Conservation (phyloP, 92 coral and sea anemone species). For the Heteractis magnifica region DNA sequence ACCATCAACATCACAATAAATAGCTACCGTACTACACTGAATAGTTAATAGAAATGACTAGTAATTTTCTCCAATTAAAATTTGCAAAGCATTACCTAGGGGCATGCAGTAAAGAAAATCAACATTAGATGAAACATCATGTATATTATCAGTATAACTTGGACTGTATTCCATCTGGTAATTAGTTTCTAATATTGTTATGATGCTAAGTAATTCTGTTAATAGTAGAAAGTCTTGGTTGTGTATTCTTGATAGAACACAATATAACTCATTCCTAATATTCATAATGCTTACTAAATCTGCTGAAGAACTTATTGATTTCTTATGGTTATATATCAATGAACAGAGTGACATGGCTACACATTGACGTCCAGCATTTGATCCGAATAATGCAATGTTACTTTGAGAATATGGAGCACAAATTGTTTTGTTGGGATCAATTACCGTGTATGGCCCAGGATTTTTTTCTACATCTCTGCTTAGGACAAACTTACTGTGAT, state of each 20-base stretch:
- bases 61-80: background rate
- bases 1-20: slow-evolving; percentile 8
- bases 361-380: too few relatives aligned
- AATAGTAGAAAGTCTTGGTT: slow-evolving; percentile 31
- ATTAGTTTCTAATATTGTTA: slow-evolving; percentile 18
- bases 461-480: too few relatives aligned
- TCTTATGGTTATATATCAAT: slow-evolving; percentile 34
- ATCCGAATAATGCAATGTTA: too few relatives aligned
- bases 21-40: slow-evolving; percentile 10
- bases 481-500: too few relatives aligned
- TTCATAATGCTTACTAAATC: too few relatives aligned
- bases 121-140: background rate
- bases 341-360: slow-evolving; percentile 38
- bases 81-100: slow-evolving; percentile 12
- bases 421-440: too few relatives aligned
- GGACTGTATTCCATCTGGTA: slow-evolving; percentile 8
- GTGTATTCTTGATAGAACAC: slow-evolving; percentile 35
- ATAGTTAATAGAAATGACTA: background rate
- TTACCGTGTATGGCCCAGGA: too few relatives aligned
- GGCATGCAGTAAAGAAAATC: slow-evolving; percentile 40
- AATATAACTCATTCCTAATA: slow-evolving; percentile 40
- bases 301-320: too few relatives aligned
- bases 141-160: background rate
- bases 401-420: too few relatives aligned
- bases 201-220: slow-evolving; percentile 27